Percentiles rank a stretch among this genome's conserved stretches.
These are phyloP conservation scores for Holothuria scabra DNA, from an alignment of 53 echinoderm and acorn worm genomes.

Conservation along the genomic window DNA sequence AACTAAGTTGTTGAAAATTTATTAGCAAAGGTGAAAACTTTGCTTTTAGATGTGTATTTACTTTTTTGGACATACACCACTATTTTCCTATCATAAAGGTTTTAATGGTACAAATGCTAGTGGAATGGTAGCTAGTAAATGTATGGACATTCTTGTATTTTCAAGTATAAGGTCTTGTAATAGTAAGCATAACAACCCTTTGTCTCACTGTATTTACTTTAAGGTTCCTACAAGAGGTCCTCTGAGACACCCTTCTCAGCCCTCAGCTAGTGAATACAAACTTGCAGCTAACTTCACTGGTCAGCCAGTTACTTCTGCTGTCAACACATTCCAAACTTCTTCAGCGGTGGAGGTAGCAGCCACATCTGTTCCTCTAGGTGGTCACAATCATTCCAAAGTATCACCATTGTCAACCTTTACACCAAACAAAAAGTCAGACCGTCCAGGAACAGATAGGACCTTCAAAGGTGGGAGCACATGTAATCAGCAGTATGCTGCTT, in stretches of 20 bases:
- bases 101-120: no score
- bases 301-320: not conserved
- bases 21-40: no score
- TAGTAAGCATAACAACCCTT: not conserved
- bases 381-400: not conserved
- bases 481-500: no score
- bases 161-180: no score
- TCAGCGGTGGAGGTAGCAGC: not conserved
- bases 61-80: no score
- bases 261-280: constrained; percentile 12
- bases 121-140: no score
- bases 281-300: constrained; percentile 14
- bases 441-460: not conserved
- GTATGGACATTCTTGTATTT: no score
- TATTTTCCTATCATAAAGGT: no score
- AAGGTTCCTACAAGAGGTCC: constrained; percentile 4
- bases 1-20: no score
- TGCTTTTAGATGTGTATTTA: no score
- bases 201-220: not conserved
- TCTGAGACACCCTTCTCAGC: constrained; percentile 3
- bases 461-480: no score
- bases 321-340: no score
- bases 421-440: constrained; percentile 31
- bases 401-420: constrained; percentile 16
- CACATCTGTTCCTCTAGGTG: not conserved